A percentile compares a stretch with the other conserved stretches of the same genome.
Evolutionary conservation across 2,113 vertebrate genomes (phyloP).

Genomic region (Pangasianodon hypophthalmus): DNA sequence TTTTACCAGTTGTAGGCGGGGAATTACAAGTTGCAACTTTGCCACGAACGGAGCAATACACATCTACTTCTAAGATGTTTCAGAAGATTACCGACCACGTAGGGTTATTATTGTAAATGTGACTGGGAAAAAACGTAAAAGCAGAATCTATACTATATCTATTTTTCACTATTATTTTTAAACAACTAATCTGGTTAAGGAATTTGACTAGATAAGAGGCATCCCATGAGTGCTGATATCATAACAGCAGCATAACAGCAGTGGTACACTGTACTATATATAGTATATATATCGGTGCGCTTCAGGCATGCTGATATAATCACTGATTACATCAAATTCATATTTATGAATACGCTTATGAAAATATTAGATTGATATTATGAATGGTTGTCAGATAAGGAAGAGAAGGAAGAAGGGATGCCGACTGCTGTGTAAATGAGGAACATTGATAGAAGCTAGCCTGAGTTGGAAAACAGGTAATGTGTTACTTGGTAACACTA

Average conservation of each 20-base stretch:
- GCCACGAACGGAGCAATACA: not conserved
- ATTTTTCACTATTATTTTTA: not conserved
- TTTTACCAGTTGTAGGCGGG: not conserved
- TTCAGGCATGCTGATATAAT: not conserved
- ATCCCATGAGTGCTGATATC: not conserved
- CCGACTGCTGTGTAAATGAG: conserved; percentile 14
- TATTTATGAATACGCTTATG: conserved; percentile 11
- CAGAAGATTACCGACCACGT: not conserved
- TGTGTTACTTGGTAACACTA: conserved; percentile 9
- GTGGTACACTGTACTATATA: not conserved
- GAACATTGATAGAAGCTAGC: not conserved
- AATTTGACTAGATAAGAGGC: not conserved
- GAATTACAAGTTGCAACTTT: not conserved
- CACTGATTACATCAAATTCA: not conserved
- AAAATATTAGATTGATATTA: conserved; percentile 14
- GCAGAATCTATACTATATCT: too few relatives aligned
- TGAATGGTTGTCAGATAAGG: conserved; percentile 17
- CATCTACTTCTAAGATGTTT: not conserved
- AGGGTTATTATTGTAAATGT: not conserved
- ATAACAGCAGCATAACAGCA: not conserved
- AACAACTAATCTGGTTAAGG: not conserved
- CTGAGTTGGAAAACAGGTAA: not conserved
- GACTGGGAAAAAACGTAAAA: not conserved
- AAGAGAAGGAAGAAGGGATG: not conserved
- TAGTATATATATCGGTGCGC: not conserved